These are phyloP conservation scores for Scaeva pyrastri DNA, from an alignment of 2,888 invertebrate species.

Conservation along the genomic window DNA sequence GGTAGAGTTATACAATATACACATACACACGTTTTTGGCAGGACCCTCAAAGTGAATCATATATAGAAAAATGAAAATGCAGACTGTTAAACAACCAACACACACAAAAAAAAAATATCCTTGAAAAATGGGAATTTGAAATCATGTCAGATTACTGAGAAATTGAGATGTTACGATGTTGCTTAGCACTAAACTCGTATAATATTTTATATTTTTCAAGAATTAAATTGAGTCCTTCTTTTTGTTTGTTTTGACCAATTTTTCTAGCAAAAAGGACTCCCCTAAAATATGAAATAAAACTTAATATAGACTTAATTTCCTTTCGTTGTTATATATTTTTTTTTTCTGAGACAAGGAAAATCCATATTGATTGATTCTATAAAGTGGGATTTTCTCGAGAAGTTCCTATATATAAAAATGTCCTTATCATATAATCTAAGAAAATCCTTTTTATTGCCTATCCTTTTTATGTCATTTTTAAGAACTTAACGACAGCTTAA, in stretches of 20 bases:
- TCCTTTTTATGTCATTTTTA: constrained; percentile 51
- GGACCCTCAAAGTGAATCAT: background rate
- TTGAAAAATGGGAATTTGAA: constrained; percentile 22
- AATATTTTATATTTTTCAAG: background rate
- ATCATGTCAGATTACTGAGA: constrained; percentile 45
- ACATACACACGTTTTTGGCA: background rate
- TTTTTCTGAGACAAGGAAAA: constrained; percentile 10
- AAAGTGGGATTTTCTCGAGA: constrained; percentile 53
- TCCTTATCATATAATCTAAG: constrained; percentile 43
- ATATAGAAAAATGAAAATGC: background rate
- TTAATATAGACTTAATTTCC: constrained; percentile 44
- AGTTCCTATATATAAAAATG: constrained; percentile 16
- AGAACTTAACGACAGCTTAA: constrained; percentile 27
- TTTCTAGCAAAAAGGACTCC: background rate
- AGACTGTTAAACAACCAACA: background rate
- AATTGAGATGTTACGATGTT: constrained; percentile 41
- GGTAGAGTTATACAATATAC: background rate
- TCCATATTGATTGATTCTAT: constrained; percentile 68
- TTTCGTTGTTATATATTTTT: background rate
- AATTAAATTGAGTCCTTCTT: background rate
- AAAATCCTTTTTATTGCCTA: constrained; percentile 62
- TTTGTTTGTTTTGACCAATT: background rate
- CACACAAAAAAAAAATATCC: constrained; percentile 3
- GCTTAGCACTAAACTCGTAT: constrained; percentile 11
- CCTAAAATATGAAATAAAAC: constrained; percentile 16